Evolutionary conservation across 2,113 vertebrate genomes (phyloP).

Genomic region (Bambusicola thoracicus): DNA sequence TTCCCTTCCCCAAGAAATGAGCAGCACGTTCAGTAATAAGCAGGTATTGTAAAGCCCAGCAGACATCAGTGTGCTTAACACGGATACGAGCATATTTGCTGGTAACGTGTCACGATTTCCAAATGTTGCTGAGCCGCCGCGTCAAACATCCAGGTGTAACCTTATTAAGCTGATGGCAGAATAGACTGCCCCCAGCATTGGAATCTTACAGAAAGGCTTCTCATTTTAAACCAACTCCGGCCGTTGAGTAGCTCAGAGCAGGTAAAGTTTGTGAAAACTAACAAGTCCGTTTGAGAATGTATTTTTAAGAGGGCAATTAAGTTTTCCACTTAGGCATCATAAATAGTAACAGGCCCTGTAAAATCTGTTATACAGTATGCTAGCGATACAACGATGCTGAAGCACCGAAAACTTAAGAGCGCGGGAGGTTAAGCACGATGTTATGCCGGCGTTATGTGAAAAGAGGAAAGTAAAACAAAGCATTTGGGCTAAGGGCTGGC

Average conservation of each 20-base stretch:
- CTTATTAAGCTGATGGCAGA: background rate
- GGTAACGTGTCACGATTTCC: background rate
- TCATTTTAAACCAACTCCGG: conserved; percentile 23
- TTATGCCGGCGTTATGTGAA: conserved; percentile 33
- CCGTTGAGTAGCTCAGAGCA: conserved; percentile 15
- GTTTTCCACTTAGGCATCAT: conserved; percentile 63
- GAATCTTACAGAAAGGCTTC: conserved; percentile 19
- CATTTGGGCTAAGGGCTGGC: conserved; percentile 24
- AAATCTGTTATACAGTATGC: conserved; percentile 40
- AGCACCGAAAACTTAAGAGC: conserved; percentile 3
- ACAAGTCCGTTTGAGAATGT: conserved; percentile 54
- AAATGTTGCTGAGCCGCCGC: background rate
- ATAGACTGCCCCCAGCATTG: background rate
- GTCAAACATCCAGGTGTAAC: background rate
- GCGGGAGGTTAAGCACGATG: background rate
- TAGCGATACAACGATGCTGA: conserved; percentile 51
- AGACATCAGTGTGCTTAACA: background rate
- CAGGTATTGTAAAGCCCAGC: background rate
- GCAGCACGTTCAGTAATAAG: background rate
- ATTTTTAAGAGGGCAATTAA: conserved; percentile 57
- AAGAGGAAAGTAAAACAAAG: conserved; percentile 48
- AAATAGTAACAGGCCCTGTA: conserved; percentile 62
- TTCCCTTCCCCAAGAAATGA: background rate
- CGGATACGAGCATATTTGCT: background rate
- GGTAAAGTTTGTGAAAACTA: conserved; percentile 57